phyloP scores from a whole-genome alignment of 2,888 invertebrate genomes.

The Volucella inanis region DNA sequence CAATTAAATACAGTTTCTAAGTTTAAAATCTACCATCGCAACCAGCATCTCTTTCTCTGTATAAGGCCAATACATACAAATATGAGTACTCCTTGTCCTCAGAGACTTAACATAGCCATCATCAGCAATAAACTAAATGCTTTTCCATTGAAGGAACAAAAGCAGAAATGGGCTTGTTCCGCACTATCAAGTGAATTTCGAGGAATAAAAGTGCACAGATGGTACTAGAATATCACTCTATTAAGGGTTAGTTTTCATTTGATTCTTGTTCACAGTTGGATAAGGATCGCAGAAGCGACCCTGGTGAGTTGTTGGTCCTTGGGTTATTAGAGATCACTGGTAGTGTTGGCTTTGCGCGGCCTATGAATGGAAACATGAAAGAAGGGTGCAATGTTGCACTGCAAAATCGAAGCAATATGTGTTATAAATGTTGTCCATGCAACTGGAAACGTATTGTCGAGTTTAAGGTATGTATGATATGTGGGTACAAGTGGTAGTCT shows the following conservation, averaged over 20 bases:
- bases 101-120: conserved; percentile 82
- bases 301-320: conserved; percentile 35
- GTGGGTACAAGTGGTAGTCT: conserved; percentile 58
- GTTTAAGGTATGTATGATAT: conserved; percentile 32
- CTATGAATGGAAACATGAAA: neutral
- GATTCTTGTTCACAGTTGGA: conserved; percentile 77
- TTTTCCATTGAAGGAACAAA: conserved; percentile 78
- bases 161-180: conserved; percentile 45
- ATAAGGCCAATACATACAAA: conserved; percentile 1
- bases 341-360: conserved; percentile 42
- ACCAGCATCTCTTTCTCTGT: conserved; percentile 43
- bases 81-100: conserved; percentile 7
- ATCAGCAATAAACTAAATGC: conserved; percentile 82
- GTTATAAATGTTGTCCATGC: conserved; percentile 78
- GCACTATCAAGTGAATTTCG: conserved; percentile 76
- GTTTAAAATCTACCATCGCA: conserved; percentile 63
- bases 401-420: conserved; percentile 77
- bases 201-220: conserved; percentile 77
- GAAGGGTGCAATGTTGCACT: conserved; percentile 71
- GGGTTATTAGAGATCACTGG: conserved; percentile 62
- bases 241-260: conserved; percentile 82
- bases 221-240: conserved; percentile 77
- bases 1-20: conserved; percentile 75
- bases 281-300: conserved; percentile 50
- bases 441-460: conserved; percentile 82